Percentiles rank a stretch among this genome's conserved stretches.
Conservation (phyloP, 2,888 invertebrate genomes). For the Leptinotarsa haldemani region DNA sequence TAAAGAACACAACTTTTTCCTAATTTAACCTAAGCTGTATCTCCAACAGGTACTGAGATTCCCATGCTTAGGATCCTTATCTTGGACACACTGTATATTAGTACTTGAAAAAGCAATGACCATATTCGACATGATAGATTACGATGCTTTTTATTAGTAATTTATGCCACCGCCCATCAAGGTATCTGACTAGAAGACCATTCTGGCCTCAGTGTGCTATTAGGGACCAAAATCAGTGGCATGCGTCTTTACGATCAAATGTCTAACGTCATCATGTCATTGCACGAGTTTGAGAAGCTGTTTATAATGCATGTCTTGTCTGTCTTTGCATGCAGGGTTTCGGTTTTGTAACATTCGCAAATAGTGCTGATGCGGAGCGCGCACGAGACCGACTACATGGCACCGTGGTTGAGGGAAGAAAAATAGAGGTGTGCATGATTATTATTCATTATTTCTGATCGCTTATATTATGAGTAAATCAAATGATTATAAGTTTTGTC, state of each 20-base stretch:
- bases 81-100: too few species aligned
- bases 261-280: slow-evolving; percentile 72
- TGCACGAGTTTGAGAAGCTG: slow-evolving; percentile 84
- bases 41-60: too few species aligned
- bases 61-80: too few species aligned
- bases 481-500: background rate
- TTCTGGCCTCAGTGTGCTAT: slow-evolving; percentile 36
- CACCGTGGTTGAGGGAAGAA: slow-evolving; percentile 99
- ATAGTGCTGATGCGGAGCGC: slow-evolving; percentile 99
- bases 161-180: slow-evolving; percentile 4
- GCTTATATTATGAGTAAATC: slow-evolving; percentile 43
- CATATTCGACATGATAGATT: background rate
- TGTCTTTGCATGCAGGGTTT: slow-evolving; percentile 99
- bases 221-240: slow-evolving; percentile 39
- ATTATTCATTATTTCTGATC: slow-evolving; percentile 44
- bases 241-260: slow-evolving; percentile 46
- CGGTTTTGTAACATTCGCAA: slow-evolving; percentile 99
- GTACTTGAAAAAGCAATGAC: background rate
- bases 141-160: background rate
- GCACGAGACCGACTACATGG: slow-evolving; percentile 99
- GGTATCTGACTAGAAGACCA: slow-evolving; percentile 28
- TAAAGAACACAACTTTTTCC: too few species aligned
- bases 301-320: slow-evolving; percentile 94
- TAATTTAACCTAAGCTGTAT: too few species aligned
- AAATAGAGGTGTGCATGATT: slow-evolving; percentile 99